phyloP scores from a whole-genome alignment of 2,888 invertebrate species.

The Lydus trimaculatus region DNA sequence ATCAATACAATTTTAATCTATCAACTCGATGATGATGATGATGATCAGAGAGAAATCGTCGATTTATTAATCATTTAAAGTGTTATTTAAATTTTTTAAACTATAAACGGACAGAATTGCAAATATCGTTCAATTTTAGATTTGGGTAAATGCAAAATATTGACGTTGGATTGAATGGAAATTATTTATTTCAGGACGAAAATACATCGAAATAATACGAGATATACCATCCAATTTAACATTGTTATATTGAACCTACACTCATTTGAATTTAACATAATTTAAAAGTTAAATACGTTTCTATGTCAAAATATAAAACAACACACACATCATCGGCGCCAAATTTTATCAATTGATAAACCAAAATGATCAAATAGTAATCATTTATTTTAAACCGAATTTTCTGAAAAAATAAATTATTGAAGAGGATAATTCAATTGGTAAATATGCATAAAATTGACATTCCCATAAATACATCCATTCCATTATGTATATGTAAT shows the following conservation, averaged over 20 bases:
- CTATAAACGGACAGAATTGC: neutral
- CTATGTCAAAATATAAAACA: too few relatives aligned
- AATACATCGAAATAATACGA: neutral
- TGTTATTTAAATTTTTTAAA: neutral
- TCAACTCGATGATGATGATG: neutral
- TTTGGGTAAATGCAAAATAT: conserved; percentile 18
- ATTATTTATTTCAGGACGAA: conserved; percentile 17
- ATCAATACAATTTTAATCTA: neutral
- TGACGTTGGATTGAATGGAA: conserved; percentile 12
- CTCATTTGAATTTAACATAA: neutral
- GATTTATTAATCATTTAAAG: conserved; percentile 19
- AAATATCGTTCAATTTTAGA: conserved; percentile 18
- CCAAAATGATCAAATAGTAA: too few relatives aligned
- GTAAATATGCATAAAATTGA: conserved; percentile 10
- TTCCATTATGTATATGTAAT: conserved; percentile 12
- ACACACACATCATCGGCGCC: neutral
- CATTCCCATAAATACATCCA: conserved; percentile 10
- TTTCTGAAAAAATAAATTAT: neutral
- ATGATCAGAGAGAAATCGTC: too few relatives aligned
- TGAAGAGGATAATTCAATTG: neutral
- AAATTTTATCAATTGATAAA: conserved; percentile 5
- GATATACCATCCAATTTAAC: neutral
- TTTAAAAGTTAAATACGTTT: neutral
- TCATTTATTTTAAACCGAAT: neutral
- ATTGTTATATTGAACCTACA: neutral